phyloP scores from a whole-genome alignment of 1,140 invertebrate species.

The Cyrtorhinus lividipennis region DNA sequence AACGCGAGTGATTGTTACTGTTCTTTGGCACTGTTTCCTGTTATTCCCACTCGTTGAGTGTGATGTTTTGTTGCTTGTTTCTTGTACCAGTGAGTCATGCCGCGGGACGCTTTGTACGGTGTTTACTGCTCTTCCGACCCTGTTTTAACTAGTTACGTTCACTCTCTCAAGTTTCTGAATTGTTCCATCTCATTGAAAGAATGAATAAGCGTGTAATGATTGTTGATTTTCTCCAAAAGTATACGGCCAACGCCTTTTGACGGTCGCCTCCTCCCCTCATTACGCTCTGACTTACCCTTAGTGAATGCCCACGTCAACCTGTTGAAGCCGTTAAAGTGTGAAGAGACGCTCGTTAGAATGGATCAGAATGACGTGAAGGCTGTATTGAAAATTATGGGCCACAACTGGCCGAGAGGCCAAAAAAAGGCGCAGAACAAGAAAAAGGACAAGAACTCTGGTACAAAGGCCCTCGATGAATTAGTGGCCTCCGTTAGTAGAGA shows the following conservation, averaged over 20 bases:
- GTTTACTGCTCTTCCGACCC: no score
- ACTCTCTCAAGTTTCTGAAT: no score
- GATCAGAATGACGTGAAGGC: constrained; percentile 5
- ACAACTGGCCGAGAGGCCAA: not conserved
- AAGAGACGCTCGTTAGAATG: constrained; percentile 4
- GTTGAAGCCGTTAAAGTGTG: constrained; percentile 5
- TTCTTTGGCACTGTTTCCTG: no score
- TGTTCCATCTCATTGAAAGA: not conserved
- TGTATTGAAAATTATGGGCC: constrained; percentile 9
- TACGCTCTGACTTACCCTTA: not conserved
- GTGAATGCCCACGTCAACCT: not conserved
- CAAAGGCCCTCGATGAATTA: not conserved
- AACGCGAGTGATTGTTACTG: no score
- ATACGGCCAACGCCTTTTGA: not conserved
- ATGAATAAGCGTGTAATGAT: not conserved
- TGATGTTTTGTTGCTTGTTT: no score
- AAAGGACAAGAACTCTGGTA: not conserved
- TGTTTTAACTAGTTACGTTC: no score
- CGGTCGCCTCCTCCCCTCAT: not conserved
- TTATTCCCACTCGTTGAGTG: no score
- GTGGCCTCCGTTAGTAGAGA: not conserved
- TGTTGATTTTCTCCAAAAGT: not conserved
- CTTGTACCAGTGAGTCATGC: no score
- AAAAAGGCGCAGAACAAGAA: not conserved
- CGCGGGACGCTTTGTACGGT: no score